Evolutionary conservation across 2,113 vertebrate species (phyloP).

Genomic region (Ceyx cyanopectus): DNA sequence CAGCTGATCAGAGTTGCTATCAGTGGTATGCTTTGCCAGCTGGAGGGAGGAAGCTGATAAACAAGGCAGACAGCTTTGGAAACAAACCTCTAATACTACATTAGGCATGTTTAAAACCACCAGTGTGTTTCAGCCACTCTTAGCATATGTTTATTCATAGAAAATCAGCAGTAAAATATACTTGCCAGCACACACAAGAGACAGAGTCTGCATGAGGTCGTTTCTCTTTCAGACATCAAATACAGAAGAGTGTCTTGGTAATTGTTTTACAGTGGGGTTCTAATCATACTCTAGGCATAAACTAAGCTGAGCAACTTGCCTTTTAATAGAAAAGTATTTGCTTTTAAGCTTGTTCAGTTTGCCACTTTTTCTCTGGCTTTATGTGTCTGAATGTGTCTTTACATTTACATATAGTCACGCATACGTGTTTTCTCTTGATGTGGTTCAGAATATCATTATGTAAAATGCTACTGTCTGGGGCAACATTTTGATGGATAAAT

Average conservation of each 20-base stretch:
- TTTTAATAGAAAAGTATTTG: conserved; percentile 71
- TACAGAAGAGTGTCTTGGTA: conserved; percentile 51
- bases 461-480: conserved; percentile 37
- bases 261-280: conserved; percentile 77
- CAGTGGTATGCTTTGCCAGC: conserved; percentile 49
- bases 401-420: neutral
- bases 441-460: conserved; percentile 29
- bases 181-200: neutral
- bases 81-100: conserved; percentile 61
- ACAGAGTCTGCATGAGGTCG: conserved; percentile 59
- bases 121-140: conserved; percentile 58
- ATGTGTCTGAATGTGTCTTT: neutral
- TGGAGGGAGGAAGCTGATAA: conserved; percentile 63
- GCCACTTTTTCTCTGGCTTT: conserved; percentile 20
- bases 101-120: conserved; percentile 67
- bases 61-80: conserved; percentile 52
- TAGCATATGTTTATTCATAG: conserved; percentile 76
- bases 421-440: neutral
- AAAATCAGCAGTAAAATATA: conserved; percentile 71
- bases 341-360: conserved; percentile 67
- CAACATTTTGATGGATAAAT: conserved; percentile 48
- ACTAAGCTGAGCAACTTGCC: conserved; percentile 54
- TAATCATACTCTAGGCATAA: conserved; percentile 63
- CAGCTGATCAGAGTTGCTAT: conserved; percentile 29
- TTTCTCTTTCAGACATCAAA: conserved; percentile 68